Conservation (phyloP, 2,113 vertebrate genomes). For the Ondatra zibethicus region DNA sequence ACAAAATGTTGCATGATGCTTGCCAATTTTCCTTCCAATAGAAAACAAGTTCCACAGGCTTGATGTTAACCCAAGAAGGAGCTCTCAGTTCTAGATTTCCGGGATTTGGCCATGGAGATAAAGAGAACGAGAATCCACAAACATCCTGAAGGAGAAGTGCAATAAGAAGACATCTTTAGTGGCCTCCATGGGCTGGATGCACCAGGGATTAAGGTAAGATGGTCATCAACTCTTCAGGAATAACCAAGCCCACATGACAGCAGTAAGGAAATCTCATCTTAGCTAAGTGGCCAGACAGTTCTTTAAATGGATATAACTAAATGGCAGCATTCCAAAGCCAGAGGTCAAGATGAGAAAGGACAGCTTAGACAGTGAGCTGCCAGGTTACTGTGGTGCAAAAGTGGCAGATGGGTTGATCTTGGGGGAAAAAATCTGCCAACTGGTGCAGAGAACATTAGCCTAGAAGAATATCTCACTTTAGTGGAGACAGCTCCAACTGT, state of each 20-base stretch:
- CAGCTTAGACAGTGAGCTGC: slow-evolving; percentile 19
- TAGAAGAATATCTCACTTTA: slow-evolving; percentile 74
- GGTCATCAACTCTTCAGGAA: not conserved
- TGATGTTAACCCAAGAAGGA: not conserved
- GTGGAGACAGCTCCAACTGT: slow-evolving; percentile 52
- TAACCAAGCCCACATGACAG: not conserved
- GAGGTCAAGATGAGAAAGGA: slow-evolving; percentile 69
- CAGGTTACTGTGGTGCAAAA: slow-evolving; percentile 46
- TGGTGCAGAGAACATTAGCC: slow-evolving; percentile 67
- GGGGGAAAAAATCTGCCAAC: slow-evolving; percentile 49
- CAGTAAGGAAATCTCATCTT: not conserved
- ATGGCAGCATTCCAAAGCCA: slow-evolving; percentile 44
- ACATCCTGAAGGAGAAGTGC: not conserved
- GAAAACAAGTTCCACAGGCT: not conserved
- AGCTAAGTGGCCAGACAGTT: not conserved
- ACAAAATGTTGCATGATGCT: not conserved
- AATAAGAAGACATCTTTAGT: not conserved
- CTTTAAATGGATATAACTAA: not conserved
- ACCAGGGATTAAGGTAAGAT: not conserved
- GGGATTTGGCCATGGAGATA: not conserved
- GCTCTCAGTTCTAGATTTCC: not conserved
- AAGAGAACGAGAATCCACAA: not conserved
- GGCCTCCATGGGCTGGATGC: not conserved
- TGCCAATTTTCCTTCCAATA: not conserved
- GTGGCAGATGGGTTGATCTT: slow-evolving; percentile 72